These are phyloP conservation scores for Sebastes hubbsi DNA, from an alignment of 2,797 vertebrate genomes.

Conservation along the genomic window DNA sequence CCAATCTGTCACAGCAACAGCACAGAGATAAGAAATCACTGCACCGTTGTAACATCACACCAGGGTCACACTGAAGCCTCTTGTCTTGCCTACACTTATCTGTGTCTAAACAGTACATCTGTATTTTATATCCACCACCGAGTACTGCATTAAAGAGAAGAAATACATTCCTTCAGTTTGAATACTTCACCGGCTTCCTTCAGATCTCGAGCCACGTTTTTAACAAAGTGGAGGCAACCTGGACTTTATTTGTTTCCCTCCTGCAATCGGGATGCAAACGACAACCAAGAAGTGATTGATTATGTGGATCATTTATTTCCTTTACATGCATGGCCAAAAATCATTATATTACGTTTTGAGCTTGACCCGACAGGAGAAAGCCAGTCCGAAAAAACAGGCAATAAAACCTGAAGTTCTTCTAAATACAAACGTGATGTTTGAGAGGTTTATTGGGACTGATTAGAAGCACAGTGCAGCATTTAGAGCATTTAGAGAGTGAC, in stretches of 20 bases:
- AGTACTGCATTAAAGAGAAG: slow-evolving; percentile 1
- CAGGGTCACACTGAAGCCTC: slow-evolving; percentile 5
- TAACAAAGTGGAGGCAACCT: slow-evolving; percentile 13
- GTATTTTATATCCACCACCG: slow-evolving; percentile 51
- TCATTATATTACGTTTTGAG: background rate
- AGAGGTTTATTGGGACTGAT: background rate
- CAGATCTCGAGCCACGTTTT: slow-evolving; percentile 39
- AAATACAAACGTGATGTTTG: background rate
- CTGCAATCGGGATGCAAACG: background rate
- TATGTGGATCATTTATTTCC: background rate
- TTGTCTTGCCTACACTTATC: slow-evolving; percentile 26
- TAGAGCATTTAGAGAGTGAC: background rate
- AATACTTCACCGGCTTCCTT: slow-evolving; percentile 7
- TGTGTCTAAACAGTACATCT: slow-evolving; percentile 60
- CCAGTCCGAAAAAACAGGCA: background rate
- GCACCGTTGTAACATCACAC: slow-evolving; percentile 28
- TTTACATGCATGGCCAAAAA: background rate
- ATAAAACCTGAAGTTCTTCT: background rate
- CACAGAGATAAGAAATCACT: slow-evolving; percentile 50
- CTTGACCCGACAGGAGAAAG: background rate
- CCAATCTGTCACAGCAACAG: slow-evolving; percentile 27
- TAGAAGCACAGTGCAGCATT: background rate
- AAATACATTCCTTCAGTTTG: slow-evolving; percentile 5
- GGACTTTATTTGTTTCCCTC: background rate
- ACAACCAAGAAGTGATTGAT: slow-evolving; percentile 24